Evolutionary conservation across 2,888 invertebrate genomes (phyloP), one percentile per base, ranked within the genome.

Genomic region (Metellina segmentata): DNA sequence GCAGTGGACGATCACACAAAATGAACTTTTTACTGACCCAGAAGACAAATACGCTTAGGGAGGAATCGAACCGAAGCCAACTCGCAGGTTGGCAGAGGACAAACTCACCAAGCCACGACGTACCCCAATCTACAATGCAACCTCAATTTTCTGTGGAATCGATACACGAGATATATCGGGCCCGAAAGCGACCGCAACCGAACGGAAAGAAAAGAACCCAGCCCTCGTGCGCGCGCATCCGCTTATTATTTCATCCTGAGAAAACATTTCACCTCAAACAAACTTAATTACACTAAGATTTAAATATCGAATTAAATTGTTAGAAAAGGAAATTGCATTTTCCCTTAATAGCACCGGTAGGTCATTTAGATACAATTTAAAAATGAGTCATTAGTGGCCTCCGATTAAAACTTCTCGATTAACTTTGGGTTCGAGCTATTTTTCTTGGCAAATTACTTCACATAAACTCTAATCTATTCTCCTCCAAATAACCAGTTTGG

Each of bases 331-430:
- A 91, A 91, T 91, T 91, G 75, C 77, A 75, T 91, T 91, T 79
- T 77, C 91, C 82, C 82, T 71, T 91, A 91, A 91, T 91, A 86
- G 82, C 91, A 87, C 53, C 53, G 82, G 85, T 48, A n/a, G 75
- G 86, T 91, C 75, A 91, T 91, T 88, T 91, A 70, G 87, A 91
- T 91, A 91, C 87, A 87, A 91, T 91, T 91, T 91, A 91, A 91
- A 91, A 91, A 91, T 91, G 91, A 87, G 83, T 91, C 91, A 91
- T 91, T 91, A 91, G 79, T 78, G 78, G 6, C 61, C 11, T 78
- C 53, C 87, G 91, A 91, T 91, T 91, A 91, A 91, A 91, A 91
- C 91, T 91, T 91, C 78, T 86, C 81, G 91, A 91, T 91, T 91
- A 91, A 91, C 91, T 91, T 91, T 53, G 20, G 77, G 48, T 51